Conservation (phyloP, 2,888 invertebrate species). For the Pachydiplax longipennis region DNA sequence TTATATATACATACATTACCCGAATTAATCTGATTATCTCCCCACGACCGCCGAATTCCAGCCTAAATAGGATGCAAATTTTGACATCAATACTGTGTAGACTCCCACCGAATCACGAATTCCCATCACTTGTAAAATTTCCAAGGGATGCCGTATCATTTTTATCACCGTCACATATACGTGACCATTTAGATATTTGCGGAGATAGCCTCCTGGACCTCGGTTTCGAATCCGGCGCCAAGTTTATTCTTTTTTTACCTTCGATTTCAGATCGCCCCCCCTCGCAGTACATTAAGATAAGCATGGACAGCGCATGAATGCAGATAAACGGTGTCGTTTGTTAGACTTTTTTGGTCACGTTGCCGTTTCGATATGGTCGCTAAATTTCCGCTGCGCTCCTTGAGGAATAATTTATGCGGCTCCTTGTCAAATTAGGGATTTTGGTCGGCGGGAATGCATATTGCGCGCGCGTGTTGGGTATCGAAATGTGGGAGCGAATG, state of each 20-base stretch:
- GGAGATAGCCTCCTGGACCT: not conserved
- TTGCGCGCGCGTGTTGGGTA: too few relatives aligned
- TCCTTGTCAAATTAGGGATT: not conserved
- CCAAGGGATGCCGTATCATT: not conserved
- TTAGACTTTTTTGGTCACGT: not conserved
- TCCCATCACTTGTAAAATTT: not conserved
- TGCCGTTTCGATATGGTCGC: not conserved
- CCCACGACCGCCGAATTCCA: not conserved
- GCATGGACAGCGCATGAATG: not conserved
- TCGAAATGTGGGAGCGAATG: too few relatives aligned
- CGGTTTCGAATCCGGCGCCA: not conserved
- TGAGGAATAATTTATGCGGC: not conserved
- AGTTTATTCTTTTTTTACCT: not conserved
- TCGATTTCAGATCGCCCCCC: not conserved
- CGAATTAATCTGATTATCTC: not conserved
- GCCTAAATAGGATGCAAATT: not conserved
- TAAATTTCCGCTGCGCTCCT: not conserved
- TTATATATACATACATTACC: not conserved
- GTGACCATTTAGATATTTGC: not conserved
- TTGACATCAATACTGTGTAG: not conserved
- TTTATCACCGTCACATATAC: not conserved
- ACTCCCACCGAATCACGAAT: not conserved
- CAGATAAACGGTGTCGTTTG: not conserved
- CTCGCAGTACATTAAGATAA: not conserved
- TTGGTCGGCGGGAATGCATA: not conserved